Evolutionary conservation across 2,888 invertebrate genomes (phyloP).

Genomic region (Neoitamus cyanurus): DNA sequence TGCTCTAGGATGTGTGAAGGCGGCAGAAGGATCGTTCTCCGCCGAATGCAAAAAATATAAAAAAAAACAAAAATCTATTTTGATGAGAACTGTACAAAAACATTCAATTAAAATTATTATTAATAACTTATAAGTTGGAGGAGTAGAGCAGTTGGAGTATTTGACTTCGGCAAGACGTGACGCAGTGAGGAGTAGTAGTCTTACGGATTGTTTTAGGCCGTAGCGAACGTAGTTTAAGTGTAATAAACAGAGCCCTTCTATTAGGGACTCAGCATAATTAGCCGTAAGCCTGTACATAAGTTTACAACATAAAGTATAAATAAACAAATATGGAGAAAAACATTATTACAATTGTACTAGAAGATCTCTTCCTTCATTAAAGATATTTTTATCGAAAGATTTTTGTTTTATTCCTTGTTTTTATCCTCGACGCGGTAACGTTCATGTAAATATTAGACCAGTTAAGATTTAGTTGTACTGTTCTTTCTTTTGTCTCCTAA

Average conservation of each 20-base stretch:
- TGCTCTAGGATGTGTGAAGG: background rate
- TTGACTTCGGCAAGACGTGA: background rate
- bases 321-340: background rate
- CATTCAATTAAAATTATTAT: slow-evolving; percentile 49
- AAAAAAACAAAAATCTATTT: slow-evolving; percentile 41
- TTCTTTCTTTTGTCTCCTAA: slow-evolving; percentile 2
- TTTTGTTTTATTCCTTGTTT: slow-evolving; percentile 36
- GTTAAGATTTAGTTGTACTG: background rate
- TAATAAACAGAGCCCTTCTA: slow-evolving; percentile 20
- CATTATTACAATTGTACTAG: slow-evolving; percentile 32
- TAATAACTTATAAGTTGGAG: slow-evolving; percentile 11
- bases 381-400: slow-evolving; percentile 37
- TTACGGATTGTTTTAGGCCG: slow-evolving; percentile 13
- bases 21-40: slow-evolving; percentile 13
- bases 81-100: slow-evolving; percentile 49
- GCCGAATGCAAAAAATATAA: background rate
- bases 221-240: slow-evolving; percentile 9
- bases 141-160: background rate
- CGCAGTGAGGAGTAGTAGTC: slow-evolving; percentile 13
- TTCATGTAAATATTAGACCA: slow-evolving; percentile 7
- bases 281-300: slow-evolving; percentile 6
- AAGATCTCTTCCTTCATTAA: slow-evolving; percentile 42
- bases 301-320: slow-evolving; percentile 33
- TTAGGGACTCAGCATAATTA: slow-evolving; percentile 4
- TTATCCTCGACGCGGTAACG: background rate